phyloP scores from a whole-genome alignment of 92 coral and sea anemone genomes.

The Anthopleura xanthogrammica region DNA sequence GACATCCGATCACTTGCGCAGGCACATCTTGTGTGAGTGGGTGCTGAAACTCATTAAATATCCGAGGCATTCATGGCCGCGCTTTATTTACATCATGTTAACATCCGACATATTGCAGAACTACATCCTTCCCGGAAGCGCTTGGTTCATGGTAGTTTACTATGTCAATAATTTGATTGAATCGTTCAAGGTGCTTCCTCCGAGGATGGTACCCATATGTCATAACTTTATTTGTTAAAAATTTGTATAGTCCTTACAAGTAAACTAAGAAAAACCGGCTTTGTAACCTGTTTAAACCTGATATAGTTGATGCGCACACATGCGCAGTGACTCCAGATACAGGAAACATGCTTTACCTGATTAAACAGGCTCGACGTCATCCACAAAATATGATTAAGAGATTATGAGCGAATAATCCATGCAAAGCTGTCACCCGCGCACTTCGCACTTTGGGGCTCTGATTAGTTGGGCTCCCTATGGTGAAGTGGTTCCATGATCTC shows the following conservation, averaged over 20 bases:
- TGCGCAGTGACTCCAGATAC: not conserved
- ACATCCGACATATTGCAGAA: not conserved
- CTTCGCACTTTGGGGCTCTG: too few relatives aligned
- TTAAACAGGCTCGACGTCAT: not conserved
- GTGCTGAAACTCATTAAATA: slow-evolving; percentile 1
- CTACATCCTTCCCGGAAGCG: slow-evolving; percentile 7
- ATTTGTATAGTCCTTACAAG: too few relatives aligned
- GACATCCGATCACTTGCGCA: not conserved
- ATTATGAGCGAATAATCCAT: not conserved
- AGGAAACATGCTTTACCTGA: slow-evolving; percentile 4
- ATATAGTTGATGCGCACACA: not conserved
- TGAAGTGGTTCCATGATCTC: too few relatives aligned
- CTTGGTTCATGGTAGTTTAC: not conserved
- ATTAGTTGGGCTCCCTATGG: too few relatives aligned
- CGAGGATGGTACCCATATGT: slow-evolving; percentile 1
- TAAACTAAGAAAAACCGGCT: not conserved
- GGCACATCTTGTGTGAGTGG: not conserved
- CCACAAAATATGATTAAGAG: not conserved
- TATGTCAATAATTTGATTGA: slow-evolving; percentile 1
- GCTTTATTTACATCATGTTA: not conserved
- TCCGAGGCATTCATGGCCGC: not conserved
- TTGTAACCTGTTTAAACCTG: not conserved
- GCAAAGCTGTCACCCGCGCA: too few relatives aligned
- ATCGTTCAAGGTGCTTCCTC: not conserved
- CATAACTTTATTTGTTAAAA: not conserved